These are phyloP conservation scores for Zenarchopterus dispar DNA, from an alignment of 2,797 vertebrate genomes.

Conservation along the genomic window DNA sequence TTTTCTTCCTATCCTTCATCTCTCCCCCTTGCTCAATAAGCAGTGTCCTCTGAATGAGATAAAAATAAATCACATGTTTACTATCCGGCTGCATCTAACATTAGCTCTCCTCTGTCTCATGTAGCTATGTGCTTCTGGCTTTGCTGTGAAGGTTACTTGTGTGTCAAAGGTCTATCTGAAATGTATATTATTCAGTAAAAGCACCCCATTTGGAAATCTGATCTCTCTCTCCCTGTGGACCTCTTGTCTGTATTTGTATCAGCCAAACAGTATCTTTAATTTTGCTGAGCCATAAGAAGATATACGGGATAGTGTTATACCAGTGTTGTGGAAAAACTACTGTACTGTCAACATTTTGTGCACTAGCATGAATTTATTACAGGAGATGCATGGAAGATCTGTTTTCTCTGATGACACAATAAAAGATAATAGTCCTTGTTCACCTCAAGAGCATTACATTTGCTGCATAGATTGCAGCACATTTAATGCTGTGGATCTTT, in stretches of 20 bases:
- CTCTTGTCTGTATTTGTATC: conserved; percentile 25
- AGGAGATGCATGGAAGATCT: background rate
- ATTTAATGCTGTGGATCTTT: background rate
- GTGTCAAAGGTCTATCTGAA: conserved; percentile 32
- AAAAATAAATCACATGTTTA: conserved; percentile 78
- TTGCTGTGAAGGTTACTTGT: conserved; percentile 26
- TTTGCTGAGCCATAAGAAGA: conserved; percentile 24
- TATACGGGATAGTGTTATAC: background rate
- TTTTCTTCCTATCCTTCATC: conserved; percentile 50
- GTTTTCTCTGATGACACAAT: background rate
- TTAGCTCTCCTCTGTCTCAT: conserved; percentile 10
- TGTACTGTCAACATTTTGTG: background rate
- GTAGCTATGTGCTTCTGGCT: conserved; percentile 21
- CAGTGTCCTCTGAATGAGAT: conserved; percentile 60
- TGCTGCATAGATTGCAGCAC: background rate
- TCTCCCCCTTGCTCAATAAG: conserved; percentile 57
- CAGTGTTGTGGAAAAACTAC: background rate
- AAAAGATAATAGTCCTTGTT: conserved; percentile 16
- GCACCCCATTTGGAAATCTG: conserved; percentile 14
- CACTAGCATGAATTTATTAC: background rate
- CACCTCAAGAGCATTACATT: background rate
- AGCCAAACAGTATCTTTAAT: background rate
- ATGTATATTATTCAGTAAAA: conserved; percentile 41
- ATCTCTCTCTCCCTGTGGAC: background rate
- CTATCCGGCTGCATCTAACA: conserved; percentile 45